A percentile compares a stretch with the other conserved stretches of the same genome.
Evolutionary conservation across 2,888 invertebrate genomes (phyloP).

Genomic region (Linnaemya vulpina): DNA sequence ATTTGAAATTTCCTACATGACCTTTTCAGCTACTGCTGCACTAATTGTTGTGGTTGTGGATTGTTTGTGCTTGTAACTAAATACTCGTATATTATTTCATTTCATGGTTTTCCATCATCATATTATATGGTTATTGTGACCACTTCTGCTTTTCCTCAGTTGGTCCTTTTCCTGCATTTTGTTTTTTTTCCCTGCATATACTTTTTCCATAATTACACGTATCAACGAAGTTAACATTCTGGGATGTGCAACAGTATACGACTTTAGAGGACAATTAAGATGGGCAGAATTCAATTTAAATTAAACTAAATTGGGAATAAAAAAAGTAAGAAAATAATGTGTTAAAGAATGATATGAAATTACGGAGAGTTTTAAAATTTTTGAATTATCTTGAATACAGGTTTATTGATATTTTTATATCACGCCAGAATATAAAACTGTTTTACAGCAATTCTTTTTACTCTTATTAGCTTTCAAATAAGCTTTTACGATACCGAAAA

Average conservation of each 20-base stretch:
- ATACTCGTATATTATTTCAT: slow-evolving; percentile 46
- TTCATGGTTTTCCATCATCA: slow-evolving; percentile 63
- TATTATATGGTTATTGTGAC: slow-evolving; percentile 65
- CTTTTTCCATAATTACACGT: slow-evolving; percentile 49
- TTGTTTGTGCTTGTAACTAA: slow-evolving; percentile 28
- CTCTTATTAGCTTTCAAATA: no score
- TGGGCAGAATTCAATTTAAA: neutral
- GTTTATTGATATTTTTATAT: no score
- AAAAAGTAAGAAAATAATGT: neutral
- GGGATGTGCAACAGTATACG: neutral
- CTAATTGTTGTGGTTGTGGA: slow-evolving; percentile 40
- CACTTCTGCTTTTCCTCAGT: slow-evolving; percentile 46
- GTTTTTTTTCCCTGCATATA: slow-evolving; percentile 18
- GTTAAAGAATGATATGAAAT: neutral
- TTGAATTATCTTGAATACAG: no score
- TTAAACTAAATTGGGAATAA: neutral
- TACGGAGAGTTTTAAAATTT: no score
- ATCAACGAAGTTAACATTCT: slow-evolving; percentile 27
- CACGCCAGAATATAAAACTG: no score
- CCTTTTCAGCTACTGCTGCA: neutral
- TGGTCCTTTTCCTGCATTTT: slow-evolving; percentile 13
- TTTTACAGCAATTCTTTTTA: no score
- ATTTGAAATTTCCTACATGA: slow-evolving; percentile 33
- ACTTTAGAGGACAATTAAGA: neutral
- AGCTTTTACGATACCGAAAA: no score